Conservation (phyloP, 2,888 invertebrate genomes). For the Meiosimyza decipiens region DNA sequence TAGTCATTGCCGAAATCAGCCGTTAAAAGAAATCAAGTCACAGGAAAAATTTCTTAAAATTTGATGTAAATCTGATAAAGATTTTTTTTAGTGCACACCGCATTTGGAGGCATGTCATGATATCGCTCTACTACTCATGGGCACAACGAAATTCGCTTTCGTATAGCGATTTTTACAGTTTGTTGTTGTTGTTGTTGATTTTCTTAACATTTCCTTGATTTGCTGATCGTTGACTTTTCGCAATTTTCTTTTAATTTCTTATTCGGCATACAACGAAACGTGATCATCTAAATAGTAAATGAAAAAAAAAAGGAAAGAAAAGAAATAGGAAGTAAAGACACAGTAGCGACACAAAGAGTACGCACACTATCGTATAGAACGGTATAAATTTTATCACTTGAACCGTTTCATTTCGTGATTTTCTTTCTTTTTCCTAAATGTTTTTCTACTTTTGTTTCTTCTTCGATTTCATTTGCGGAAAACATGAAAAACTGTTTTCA, state of each 20-base stretch:
- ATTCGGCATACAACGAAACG: slow-evolving; percentile 10
- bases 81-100: too few relatives aligned
- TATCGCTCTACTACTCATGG: slow-evolving; percentile 36
- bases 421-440: background rate
- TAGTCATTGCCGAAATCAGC: too few relatives aligned
- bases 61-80: too few relatives aligned
- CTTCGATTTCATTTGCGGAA: slow-evolving; percentile 6
- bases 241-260: slow-evolving; percentile 50
- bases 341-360: background rate
- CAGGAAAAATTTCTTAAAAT: too few relatives aligned
- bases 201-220: slow-evolving; percentile 25
- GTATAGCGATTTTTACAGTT: slow-evolving; percentile 25
- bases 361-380: slow-evolving; percentile 16
- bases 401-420: slow-evolving; percentile 13
- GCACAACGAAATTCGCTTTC: slow-evolving; percentile 31
- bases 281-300: background rate
- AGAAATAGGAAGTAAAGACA: background rate
- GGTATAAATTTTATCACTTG: slow-evolving; percentile 25
- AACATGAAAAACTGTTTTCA: slow-evolving; percentile 5
- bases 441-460: background rate
- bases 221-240: slow-evolving; percentile 59
- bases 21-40: too few relatives aligned
- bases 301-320: background rate
- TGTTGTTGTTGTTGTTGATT: background rate
- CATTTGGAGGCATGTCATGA: slow-evolving; percentile 45